Conservation (phyloP, 1,140 invertebrate genomes). For the Hyposmocoma kahamanoa region DNA sequence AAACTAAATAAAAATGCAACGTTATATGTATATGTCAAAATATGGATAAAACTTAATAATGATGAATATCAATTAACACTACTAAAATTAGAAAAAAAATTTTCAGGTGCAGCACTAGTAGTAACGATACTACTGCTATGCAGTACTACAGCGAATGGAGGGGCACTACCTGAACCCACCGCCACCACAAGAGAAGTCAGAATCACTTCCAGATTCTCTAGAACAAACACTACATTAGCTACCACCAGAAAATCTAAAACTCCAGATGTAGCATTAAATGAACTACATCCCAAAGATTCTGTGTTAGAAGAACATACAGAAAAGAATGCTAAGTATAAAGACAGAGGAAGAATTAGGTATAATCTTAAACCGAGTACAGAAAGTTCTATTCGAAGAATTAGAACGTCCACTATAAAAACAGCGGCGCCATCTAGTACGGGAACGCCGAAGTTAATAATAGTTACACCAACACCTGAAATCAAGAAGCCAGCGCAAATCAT, state of each 20-base stretch:
- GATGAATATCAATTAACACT: too few relatives aligned
- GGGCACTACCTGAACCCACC: conserved; percentile 41
- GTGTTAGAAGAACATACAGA: conserved; percentile 55
- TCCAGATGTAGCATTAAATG: conserved; percentile 50
- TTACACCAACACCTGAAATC: conserved; percentile 52
- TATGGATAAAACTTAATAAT: too few relatives aligned
- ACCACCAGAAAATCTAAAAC: conserved; percentile 32
- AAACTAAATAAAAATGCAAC: too few relatives aligned
- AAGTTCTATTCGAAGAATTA: conserved; percentile 32
- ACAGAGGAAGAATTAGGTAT: conserved; percentile 57
- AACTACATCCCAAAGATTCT: conserved; percentile 53
- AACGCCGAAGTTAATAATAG: conserved; percentile 37
- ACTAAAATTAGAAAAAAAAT: too few relatives aligned
- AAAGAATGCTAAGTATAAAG: conserved; percentile 64
- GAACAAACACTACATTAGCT: conserved; percentile 35
- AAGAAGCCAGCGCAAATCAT: conserved; percentile 54
- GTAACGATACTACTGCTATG: conserved; percentile 58
- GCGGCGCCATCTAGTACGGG: background rate
- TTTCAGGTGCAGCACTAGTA: conserved; percentile 65
- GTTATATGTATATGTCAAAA: too few relatives aligned
- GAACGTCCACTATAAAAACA: conserved; percentile 27
- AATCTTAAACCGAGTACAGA: conserved; percentile 44
- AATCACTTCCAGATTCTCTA: conserved; percentile 27
- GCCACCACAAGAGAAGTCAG: conserved; percentile 34
- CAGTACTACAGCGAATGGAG: conserved; percentile 41